phyloP scores from a whole-genome alignment of 2,113 vertebrate species.

The Oncorhynchus kisutch region DNA sequence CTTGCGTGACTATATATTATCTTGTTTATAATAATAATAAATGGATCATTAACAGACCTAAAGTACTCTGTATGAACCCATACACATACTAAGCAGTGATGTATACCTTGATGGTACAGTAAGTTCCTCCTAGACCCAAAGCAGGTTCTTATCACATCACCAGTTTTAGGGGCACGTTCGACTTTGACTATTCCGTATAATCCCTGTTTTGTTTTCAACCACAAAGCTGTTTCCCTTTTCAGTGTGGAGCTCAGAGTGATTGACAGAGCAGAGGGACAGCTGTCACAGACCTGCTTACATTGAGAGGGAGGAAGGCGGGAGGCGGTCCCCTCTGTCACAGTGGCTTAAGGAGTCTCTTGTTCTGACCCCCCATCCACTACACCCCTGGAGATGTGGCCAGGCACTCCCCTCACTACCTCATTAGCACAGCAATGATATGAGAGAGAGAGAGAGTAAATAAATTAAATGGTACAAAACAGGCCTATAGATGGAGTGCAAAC shows the following conservation, averaged over 20 bases:
- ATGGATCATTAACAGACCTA: too few relatives aligned
- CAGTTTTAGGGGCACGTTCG: background rate
- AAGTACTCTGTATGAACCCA: too few relatives aligned
- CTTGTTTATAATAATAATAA: too few relatives aligned
- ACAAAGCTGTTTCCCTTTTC: background rate
- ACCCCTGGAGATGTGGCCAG: constrained; percentile 39
- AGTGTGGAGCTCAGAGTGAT: background rate
- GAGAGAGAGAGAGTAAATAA: too few relatives aligned
- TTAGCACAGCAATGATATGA: constrained; percentile 54
- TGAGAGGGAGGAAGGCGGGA: background rate
- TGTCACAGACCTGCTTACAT: constrained; percentile 27
- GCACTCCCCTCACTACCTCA: constrained; percentile 52
- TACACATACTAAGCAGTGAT: too few relatives aligned
- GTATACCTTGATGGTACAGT: too few relatives aligned
- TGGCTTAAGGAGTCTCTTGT: constrained; percentile 40
- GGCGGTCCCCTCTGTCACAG: constrained; percentile 25
- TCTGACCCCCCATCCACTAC: constrained; percentile 3
- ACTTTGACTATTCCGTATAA: too few relatives aligned
- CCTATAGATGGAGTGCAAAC: too few relatives aligned
- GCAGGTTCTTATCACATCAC: background rate
- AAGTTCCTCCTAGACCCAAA: background rate
- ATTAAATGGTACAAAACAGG: too few relatives aligned
- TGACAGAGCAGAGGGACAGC: constrained; percentile 42
- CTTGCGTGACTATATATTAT: too few relatives aligned
- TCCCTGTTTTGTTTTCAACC: constrained; percentile 3